Percentiles rank a stretch among this genome's conserved stretches.
Conservation (phyloP, 2,888 invertebrate genomes). For the Scrobipalpa atriplicella region DNA sequence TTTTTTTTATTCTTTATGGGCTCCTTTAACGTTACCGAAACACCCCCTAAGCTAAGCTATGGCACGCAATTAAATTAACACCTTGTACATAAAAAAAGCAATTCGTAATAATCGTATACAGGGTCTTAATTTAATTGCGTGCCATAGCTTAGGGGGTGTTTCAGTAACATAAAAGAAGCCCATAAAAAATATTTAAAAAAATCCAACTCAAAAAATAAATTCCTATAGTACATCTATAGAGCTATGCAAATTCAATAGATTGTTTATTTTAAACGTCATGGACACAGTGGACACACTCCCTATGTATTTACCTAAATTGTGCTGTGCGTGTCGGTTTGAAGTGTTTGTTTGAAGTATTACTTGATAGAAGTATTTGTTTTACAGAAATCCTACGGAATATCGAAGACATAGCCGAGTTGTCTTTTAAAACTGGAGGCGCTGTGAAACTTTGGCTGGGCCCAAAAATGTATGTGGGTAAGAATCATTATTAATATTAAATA, state of each 20-base stretch:
- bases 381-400: conserved; percentile 65
- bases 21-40: no score
- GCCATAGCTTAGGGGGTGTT: no score
- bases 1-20: no score
- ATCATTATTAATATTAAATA: not conserved
- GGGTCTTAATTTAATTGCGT: no score
- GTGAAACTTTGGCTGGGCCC: conserved; percentile 70
- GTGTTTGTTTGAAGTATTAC: not conserved
- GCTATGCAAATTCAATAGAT: not conserved
- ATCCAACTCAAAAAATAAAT: no score
- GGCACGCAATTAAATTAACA: no score
- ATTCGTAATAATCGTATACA: no score
- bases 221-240: not conserved
- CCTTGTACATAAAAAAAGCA: no score
- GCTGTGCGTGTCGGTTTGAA: not conserved
- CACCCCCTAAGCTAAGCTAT: no score
- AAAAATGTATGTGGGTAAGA: conserved; percentile 67
- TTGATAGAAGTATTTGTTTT: conserved; percentile 31
- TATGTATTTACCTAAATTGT: not conserved
- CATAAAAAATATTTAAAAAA: no score
- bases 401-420: conserved; percentile 53
- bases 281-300: not conserved
- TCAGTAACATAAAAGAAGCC: no score
- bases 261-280: not conserved
- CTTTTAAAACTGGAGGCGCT: conserved; percentile 53